Evolutionary conservation across 2,797 vertebrate genomes (phyloP), one percentile per base, ranked within the genome.

Genomic region (Bradypus variegatus): DNA sequence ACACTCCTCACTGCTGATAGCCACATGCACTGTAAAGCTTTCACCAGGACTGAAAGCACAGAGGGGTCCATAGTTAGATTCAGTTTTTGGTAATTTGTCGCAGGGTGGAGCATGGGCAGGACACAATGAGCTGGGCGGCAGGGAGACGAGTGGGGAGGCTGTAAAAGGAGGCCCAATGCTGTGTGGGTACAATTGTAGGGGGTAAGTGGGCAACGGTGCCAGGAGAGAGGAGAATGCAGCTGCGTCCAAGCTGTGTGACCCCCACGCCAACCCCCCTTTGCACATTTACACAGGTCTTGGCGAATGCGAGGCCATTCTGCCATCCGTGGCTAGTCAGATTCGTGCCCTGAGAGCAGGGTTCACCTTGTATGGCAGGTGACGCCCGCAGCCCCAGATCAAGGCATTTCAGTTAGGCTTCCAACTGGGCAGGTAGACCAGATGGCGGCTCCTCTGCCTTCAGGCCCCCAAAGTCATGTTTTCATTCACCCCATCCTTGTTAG

Each of bases 181-280:
- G 0, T 0, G 0, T 29, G 2, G 19, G 31, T 8, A 23, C 21
- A n/a, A 12, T 10, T 4, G 4, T 6, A 38, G 6, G 23, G 60
- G 2, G 10, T 6, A 1, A 36, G n/a, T 1, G 25, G 48, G 31
- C 4, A 1, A 29, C 8, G 2, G 31, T 0, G 8, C 3, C 9
- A 33, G 88, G 9, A 12, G 3, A 25, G 9, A 21, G 23, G 16
- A 21, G 23, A 12, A 4, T 1, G 0, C 2, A 0, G 38, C 77
- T 25, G 18, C 8, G 7, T 58, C 58, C 58, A 21, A 58, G 58
- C 58, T 58, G 58, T 6, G 21, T 23, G 58, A 58, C 58, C 58
- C 58, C 19, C 58, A 55, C 55, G 41, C 55, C 58, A 8, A 23
- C 58, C 21, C 21, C 58, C 58, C 58, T 21, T 58, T 58, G 58